These are phyloP conservation scores for Capreolus pygargus DNA, from an alignment of 2,113 vertebrate genomes.

Conservation along the genomic window DNA sequence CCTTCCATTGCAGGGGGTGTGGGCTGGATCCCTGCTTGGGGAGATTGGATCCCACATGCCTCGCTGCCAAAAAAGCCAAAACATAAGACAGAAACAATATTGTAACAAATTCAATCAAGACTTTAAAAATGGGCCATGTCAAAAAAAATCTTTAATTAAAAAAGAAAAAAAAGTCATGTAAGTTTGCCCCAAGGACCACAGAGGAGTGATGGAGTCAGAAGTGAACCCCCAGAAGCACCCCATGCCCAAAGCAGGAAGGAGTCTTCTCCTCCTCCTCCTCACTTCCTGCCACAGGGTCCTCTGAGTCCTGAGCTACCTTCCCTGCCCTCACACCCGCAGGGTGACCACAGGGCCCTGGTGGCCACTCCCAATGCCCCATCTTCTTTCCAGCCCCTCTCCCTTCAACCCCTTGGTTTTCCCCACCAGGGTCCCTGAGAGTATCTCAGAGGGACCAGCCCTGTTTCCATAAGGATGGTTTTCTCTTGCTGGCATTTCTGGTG, in stretches of 20 bases:
- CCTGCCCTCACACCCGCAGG: fast-evolving
- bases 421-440: neutral
- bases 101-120: neutral
- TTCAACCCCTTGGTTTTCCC: neutral
- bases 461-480: neutral
- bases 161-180: neutral
- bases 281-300: neutral
- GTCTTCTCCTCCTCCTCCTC: neutral
- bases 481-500: neutral
- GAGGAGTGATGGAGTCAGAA: neutral
- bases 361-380: neutral
- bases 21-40: neutral
- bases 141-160: neutral
- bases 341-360: neutral
- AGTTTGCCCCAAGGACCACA: neutral
- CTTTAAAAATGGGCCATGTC: neutral
- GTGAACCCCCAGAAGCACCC: fast-evolving
- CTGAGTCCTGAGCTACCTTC: too few species aligned
- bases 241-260: neutral
- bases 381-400: neutral
- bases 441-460: neutral
- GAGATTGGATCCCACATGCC: neutral
- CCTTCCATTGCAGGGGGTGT: neutral
- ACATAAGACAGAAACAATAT: neutral
- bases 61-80: neutral